These are phyloP conservation scores for Lynx canadensis DNA, from an alignment of 2,113 vertebrate species.

Conservation along the genomic window DNA sequence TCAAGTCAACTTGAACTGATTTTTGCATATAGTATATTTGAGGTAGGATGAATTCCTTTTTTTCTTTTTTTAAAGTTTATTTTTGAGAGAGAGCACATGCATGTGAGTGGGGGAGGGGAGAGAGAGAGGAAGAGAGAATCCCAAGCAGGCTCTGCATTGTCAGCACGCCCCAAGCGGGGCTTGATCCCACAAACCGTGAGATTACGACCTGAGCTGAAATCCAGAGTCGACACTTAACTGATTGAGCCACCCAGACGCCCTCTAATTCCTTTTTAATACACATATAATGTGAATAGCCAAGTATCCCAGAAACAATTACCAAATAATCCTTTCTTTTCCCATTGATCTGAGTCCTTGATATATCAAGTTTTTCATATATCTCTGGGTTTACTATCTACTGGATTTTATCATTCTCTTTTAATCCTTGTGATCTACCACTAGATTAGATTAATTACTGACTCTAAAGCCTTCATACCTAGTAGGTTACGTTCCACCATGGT, in stretches of 20 bases:
- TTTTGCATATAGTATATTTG: neutral
- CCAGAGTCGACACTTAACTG: too few species aligned
- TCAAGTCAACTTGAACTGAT: constrained; percentile 9
- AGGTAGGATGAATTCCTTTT: neutral
- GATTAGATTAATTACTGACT: neutral
- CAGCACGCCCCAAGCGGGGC: too few species aligned
- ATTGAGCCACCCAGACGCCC: too few species aligned
- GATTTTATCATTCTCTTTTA: neutral
- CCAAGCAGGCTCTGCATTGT: too few species aligned
- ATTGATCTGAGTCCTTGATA: neutral
- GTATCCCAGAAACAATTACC: neutral
- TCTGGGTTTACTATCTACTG: neutral
- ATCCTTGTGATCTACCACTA: neutral
- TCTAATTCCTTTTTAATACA: neutral
- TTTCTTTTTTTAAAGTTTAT: neutral
- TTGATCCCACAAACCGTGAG: too few species aligned
- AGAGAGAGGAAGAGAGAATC: too few species aligned
- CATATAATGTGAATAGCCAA: neutral
- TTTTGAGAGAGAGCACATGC: too few species aligned
- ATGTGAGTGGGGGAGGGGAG: too few species aligned
- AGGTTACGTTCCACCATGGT: neutral
- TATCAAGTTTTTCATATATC: neutral
- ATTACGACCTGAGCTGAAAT: too few species aligned
- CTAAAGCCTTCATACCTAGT: neutral
- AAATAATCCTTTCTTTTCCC: neutral